Base-by-base conservation (phyloP, 2,113 vertebrate species). In the Trochalopteron elliotii region DNA sequence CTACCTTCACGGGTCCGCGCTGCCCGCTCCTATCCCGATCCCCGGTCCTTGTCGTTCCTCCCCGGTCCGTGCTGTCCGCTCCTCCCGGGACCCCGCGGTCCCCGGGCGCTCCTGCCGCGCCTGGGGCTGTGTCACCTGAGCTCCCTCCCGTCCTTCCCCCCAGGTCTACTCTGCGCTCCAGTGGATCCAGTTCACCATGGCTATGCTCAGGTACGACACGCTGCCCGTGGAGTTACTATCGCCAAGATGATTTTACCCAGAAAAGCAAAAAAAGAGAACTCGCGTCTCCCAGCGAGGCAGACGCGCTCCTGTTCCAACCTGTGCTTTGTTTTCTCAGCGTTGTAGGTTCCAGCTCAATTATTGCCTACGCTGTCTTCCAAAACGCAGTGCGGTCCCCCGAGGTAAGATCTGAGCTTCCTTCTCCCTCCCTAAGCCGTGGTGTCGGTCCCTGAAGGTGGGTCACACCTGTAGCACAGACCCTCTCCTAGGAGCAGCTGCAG, bases 161-260 rank as follows among this genome's bases (percentile, higher is more conserved):
- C 96, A 98, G 98, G 75, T 97, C 45, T 98, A 96, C 70, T 92
- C 95, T 40, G 95, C 92, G 59, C 60, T 98, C 33, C 97, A 98
- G 13, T 98, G 98, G 98, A 98, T 98, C 35, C 98, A 98, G 79
- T 98, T 98, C 95, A 83, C 96, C 83, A 97, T 97, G 97, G 97
- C 97, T 72, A 82, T 94, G 90, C 92, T 98, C 80, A 98, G 98
- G 98, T 98, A 98, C 53, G 25, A 15, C 19, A 25, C 15, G n/a
- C 33, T 94, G 40, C 91, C 64, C 45, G 1, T 1, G 31, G 53
- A 39, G 27, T 67, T 35, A 15, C 23, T 12, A 2, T 47, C 2
- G 24, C 15, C 1, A 37, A 10, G 9, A 15, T 1, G 3, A 15
- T 71, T 89, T 84, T 42, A 30, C 37, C 22, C n/a, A 23, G 45